phyloP scores from a whole-genome alignment of 1,140 invertebrate genomes.

The Trissolcus basalis region DNA sequence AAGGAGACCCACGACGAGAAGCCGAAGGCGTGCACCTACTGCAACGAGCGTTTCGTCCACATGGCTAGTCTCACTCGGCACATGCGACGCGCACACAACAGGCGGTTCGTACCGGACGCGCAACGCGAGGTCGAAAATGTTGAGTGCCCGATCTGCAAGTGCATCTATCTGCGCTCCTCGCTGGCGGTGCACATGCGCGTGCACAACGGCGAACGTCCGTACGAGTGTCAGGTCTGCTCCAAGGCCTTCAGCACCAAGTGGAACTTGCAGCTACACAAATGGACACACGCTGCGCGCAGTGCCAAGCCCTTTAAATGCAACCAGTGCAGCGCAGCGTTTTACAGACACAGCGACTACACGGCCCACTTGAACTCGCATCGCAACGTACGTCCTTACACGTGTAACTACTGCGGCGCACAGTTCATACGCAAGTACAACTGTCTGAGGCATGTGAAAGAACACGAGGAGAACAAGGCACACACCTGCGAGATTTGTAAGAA shows the following conservation, averaged over 20 bases:
- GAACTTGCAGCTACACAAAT: slow-evolving; percentile 91
- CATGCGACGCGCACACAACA: slow-evolving; percentile 87
- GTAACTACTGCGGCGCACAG: slow-evolving; percentile 94
- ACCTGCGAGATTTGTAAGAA: slow-evolving; percentile 92
- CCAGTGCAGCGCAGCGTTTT: slow-evolving; percentile 88
- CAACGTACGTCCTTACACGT: slow-evolving; percentile 88
- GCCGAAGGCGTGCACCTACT: slow-evolving; percentile 88
- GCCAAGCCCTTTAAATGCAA: slow-evolving; percentile 91
- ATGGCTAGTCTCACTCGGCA: slow-evolving; percentile 87
- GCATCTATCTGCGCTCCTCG: slow-evolving; percentile 85
- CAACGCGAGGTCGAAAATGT: slow-evolving; percentile 82
- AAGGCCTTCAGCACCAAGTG: slow-evolving; percentile 91
- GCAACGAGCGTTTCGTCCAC: slow-evolving; percentile 89
- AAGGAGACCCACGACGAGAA: slow-evolving; percentile 88
- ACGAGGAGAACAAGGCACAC: slow-evolving; percentile 91
- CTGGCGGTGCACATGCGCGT: slow-evolving; percentile 88
- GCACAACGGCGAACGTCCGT: slow-evolving; percentile 85
- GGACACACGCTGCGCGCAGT: slow-evolving; percentile 89
- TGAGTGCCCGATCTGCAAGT: slow-evolving; percentile 87
- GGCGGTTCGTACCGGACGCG: slow-evolving; percentile 82
- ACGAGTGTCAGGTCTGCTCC: slow-evolving; percentile 87
- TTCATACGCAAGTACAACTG: slow-evolving; percentile 96
- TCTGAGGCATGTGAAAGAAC: slow-evolving; percentile 91
- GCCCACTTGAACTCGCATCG: slow-evolving; percentile 90
- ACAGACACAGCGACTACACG: slow-evolving; percentile 85